Base-by-base conservation (phyloP, 2,888 invertebrate species). In the Drosophila gaucha region DNA sequence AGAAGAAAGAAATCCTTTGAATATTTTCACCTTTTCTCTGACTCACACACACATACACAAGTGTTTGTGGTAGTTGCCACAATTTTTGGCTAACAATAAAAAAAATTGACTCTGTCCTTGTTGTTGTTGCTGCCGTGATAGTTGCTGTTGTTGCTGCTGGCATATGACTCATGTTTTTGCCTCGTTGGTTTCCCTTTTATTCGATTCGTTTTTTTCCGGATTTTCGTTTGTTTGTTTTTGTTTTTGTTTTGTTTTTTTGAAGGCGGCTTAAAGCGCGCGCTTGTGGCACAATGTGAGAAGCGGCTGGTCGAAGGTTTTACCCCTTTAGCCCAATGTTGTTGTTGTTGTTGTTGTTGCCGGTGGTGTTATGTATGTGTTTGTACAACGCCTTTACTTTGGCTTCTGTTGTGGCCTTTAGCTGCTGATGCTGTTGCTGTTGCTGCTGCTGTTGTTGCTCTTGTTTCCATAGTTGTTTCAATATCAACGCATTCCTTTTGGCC, bases 401-500 rank as follows among this genome's bases (percentile, higher is more conserved):
- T 82, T 77, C 79, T 82, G 82, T 76, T 67, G 74, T 52, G 65
- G 63, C 55, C 43, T 67, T 57, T 39, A 52, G 51, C 30, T 55
- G 67, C 35, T 54, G 57, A 8, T 67, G 71, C 18, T 64, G 71
- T 47, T 71, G 65, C 58, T 78, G n/a, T n/a, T 56, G 51, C 30
- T 55, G 67, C 35, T 54, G 57, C 9, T 67, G 71, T 16, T 64
- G 71, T 47, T 71, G 65, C 58, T 78, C 63, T 62, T 69, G 78
- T 60, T 78, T 68, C 65, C 73, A 59, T 78, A 63, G 76, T 85
- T 80, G 82, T 85, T 80, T 78, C 82, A 74, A 65, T 80, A 80
- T 73, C 84, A 80, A 67, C 78, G 79, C 85, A 82, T 82, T 82
- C 80, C 83, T 82, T 72, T 80, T 79, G 60, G 71, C 75, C 75